Evolutionary conservation across 2,113 vertebrate genomes (phyloP), one percentile per base, ranked within the genome.

Genomic region (Heterotilapia buettikoferi): DNA sequence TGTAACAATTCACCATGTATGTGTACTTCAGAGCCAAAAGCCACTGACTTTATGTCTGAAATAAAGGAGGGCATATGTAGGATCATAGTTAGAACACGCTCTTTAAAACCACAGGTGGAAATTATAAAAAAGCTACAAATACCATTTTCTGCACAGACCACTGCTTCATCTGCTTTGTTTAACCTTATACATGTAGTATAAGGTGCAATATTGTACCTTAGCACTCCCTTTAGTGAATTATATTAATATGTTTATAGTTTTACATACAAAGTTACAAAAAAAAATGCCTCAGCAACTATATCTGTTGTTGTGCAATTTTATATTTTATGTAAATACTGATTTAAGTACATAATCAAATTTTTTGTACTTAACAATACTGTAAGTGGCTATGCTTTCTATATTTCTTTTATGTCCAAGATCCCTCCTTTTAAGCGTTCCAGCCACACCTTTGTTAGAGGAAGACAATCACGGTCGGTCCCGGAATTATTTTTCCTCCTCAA

Each of bases 401-500:
- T 53, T 73, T 78, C 36, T 78, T 57, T 40, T 33, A 24, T 87
- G 86, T 82, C 82, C 8, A 59, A 45, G 31, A 68, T 33, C 50
- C 40, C 9, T 68, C 52, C 82, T 52, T 86, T 54, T 85, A 50
- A 31, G 24, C n/a, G 40, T 90, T 88, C 68, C 83, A 61, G 83
- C 78, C 80, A 40, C 8, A 88, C 80, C 85, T 93, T 94, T 92
- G 88, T 90, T 73, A 90, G 84, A 66, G 82, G 59, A 91, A 83
- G 88, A 87, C 88, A 80, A 90, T 63, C 45, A 13, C 85, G 56
- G 89, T 63, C 29, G 5, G 29, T 76, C 79, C 85, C 78, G 19
- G 90, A 89, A 94, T 96, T 93, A 89, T 92, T 92, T 92, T 86
- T 93, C 68, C 90, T 79, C 54, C 89, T 84, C 89, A 86, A 83